Percentiles rank a stretch among this genome's conserved stretches.
These are phyloP conservation scores for Galemys pyrenaicus DNA, from an alignment of 2,113 vertebrate species.

Conservation along the genomic window DNA sequence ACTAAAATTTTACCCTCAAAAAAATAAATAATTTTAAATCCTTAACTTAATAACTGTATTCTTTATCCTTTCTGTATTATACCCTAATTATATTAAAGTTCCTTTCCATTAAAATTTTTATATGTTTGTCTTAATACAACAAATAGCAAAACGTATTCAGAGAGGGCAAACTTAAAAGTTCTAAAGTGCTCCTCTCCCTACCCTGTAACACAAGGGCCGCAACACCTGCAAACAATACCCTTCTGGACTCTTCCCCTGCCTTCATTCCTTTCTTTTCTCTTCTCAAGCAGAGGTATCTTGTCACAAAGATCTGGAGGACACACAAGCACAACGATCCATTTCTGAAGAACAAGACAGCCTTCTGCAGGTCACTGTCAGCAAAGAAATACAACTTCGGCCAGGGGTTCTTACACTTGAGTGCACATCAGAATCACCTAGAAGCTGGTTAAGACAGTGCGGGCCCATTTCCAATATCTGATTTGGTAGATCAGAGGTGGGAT, in stretches of 20 bases:
- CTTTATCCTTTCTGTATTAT: too few relatives aligned
- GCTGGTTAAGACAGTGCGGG: not conserved
- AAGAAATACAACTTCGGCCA: not conserved
- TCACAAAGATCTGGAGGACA: not conserved
- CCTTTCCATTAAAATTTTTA: too few relatives aligned
- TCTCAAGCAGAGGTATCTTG: not conserved
- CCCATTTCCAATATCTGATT: not conserved
- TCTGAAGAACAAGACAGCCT: not conserved
- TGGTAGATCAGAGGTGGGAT: not conserved
- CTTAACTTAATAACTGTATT: too few relatives aligned
- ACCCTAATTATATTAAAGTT: too few relatives aligned
- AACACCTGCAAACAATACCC: not conserved
- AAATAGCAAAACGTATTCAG: too few relatives aligned
- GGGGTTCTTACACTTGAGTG: not conserved
- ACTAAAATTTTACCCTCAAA: too few relatives aligned
- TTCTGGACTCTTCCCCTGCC: not conserved
- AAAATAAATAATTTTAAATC: too few relatives aligned
- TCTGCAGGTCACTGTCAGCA: not conserved
- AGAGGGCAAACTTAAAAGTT: too few relatives aligned
- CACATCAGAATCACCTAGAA: not conserved
- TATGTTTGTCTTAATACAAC: too few relatives aligned
- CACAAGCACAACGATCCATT: not conserved
- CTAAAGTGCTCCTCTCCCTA: too few relatives aligned
- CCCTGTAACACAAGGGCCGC: too few relatives aligned
- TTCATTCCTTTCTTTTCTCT: not conserved